These are phyloP conservation scores for Aphis craccivora DNA, from an alignment of 1,140 invertebrate species.

Conservation along the genomic window DNA sequence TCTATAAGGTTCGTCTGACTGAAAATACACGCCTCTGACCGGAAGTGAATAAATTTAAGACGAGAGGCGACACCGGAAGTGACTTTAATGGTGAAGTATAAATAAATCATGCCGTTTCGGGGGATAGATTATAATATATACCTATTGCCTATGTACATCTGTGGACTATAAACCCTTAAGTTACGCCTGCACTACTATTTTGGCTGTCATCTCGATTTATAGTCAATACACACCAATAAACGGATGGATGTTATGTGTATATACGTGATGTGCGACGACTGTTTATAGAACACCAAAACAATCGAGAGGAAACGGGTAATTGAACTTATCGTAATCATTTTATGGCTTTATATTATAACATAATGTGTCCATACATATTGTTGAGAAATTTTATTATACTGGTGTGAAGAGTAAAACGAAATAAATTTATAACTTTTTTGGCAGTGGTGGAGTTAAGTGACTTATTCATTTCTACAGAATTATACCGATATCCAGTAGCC, in stretches of 20 bases:
- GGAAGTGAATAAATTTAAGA: neutral
- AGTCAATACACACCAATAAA: neutral
- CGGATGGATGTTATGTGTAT: neutral
- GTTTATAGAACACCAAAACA: neutral
- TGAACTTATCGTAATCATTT: neutral
- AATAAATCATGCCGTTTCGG: neutral
- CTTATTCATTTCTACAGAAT: neutral
- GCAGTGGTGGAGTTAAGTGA: neutral
- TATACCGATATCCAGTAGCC: neutral
- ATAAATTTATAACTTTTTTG: neutral
- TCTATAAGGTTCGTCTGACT: neutral
- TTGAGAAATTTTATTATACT: too few species aligned
- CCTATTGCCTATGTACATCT: neutral
- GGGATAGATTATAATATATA: neutral
- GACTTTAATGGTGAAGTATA: slow-evolving; percentile 3
- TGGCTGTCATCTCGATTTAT: neutral
- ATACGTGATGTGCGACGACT: neutral
- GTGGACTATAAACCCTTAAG: neutral
- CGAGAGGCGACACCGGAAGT: neutral
- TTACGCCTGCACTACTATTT: neutral
- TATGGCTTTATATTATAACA: neutral
- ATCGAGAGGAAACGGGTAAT: neutral
- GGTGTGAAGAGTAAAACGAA: neutral
- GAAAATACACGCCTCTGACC: neutral
- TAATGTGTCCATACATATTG: neutral